Percentiles rank a stretch among this genome's conserved stretches.
These are phyloP conservation scores for Panopea generosa DNA, from an alignment of 2,888 invertebrate species.

Conservation along the genomic window DNA sequence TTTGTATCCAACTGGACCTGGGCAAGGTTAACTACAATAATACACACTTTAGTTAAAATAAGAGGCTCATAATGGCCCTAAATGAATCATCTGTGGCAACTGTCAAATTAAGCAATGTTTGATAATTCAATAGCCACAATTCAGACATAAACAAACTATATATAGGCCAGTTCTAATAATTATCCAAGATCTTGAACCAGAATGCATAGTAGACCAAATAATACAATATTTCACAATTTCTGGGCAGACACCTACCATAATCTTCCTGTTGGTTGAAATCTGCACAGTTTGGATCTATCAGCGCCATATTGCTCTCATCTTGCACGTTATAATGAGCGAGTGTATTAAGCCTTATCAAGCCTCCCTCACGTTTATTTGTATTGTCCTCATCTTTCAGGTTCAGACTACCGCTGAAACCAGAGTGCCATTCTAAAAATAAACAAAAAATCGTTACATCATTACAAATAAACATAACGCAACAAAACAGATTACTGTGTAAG, in stretches of 20 bases:
- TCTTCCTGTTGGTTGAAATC: constrained; percentile 34
- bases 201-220: too few relatives aligned
- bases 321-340: constrained; percentile 65
- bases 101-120: too few relatives aligned
- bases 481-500: too few relatives aligned
- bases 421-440: constrained; percentile 65
- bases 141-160: too few relatives aligned
- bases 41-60: too few relatives aligned
- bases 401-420: constrained; percentile 60
- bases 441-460: neutral
- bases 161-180: too few relatives aligned
- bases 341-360: constrained; percentile 60
- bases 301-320: constrained; percentile 63
- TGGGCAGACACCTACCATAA: constrained; percentile 55
- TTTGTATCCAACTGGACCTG: constrained; percentile 24
- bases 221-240: too few relatives aligned
- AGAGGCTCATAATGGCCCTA: too few relatives aligned
- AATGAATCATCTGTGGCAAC: too few relatives aligned
- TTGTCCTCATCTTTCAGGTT: constrained; percentile 59
- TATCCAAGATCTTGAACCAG: too few relatives aligned
- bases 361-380: constrained; percentile 49
- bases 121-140: too few relatives aligned
- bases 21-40: constrained; percentile 53
- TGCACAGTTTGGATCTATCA: constrained; percentile 48
- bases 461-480: too few relatives aligned